These are phyloP conservation scores for Rhinopomastus cyanomelas DNA, from an alignment of 2,113 vertebrate species.

Conservation along the genomic window DNA sequence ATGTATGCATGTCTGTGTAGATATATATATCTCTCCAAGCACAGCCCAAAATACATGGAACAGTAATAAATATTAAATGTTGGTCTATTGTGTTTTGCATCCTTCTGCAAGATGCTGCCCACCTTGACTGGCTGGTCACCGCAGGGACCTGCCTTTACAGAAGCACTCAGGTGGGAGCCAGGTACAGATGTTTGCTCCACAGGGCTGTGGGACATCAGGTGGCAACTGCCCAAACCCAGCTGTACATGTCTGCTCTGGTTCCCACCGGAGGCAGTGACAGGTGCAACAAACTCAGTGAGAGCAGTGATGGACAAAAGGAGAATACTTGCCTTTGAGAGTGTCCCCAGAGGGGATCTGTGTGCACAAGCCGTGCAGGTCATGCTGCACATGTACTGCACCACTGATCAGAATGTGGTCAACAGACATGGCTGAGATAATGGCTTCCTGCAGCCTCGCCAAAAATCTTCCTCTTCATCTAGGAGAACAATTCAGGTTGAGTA, in stretches of 20 bases:
- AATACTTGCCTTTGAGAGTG: not conserved
- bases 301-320: not conserved
- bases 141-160: not conserved
- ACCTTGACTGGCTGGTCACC: not conserved
- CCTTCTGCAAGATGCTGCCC: not conserved
- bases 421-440: not conserved
- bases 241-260: fast-evolving
- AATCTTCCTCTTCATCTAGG: not conserved
- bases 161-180: not conserved
- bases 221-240: not conserved
- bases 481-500: not conserved
- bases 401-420: not conserved
- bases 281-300: not conserved
- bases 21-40: too few species aligned
- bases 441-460: not conserved
- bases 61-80: not conserved
- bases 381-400: not conserved
- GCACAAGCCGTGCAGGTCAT: fast-evolving
- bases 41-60: not conserved
- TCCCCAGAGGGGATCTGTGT: not conserved
- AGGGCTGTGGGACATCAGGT: not conserved
- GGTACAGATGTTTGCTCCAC: not conserved
- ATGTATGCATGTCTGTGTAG: too few species aligned
- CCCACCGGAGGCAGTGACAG: not conserved
- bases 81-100: not conserved